Percentiles rank a stretch among this genome's conserved stretches.
These are phyloP conservation scores for Desmodus rotundus DNA, from an alignment of 2,113 vertebrate genomes.

Conservation along the genomic window DNA sequence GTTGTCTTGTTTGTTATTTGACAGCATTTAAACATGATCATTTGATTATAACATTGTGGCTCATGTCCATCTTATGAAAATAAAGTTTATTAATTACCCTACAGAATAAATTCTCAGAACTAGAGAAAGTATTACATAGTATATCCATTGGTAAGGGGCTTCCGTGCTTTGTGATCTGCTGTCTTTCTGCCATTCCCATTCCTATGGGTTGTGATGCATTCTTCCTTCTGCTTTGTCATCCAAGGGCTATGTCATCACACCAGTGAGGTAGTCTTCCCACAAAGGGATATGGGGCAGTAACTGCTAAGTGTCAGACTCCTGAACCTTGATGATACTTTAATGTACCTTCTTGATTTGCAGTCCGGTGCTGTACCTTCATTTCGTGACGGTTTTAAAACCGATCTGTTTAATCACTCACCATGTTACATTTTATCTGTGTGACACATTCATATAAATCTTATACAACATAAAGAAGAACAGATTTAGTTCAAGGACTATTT, in stretches of 20 bases:
- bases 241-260: neutral
- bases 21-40: constrained; percentile 44
- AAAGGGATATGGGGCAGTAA: constrained; percentile 11
- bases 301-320: constrained; percentile 71
- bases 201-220: constrained; percentile 79
- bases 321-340: constrained; percentile 86
- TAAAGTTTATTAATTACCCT: neutral
- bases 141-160: neutral
- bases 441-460: neutral
- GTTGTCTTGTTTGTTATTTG: constrained; percentile 48
- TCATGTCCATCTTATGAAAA: neutral
- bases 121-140: constrained; percentile 11
- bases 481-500: constrained; percentile 28
- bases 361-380: constrained; percentile 93
- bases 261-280: constrained; percentile 42
- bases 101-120: constrained; percentile 47
- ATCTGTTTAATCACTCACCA: constrained; percentile 78
- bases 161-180: neutral
- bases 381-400: constrained; percentile 91
- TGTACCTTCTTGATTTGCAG: constrained; percentile 91
- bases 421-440: constrained; percentile 42
- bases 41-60: constrained; percentile 21
- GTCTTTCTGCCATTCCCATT: constrained; percentile 51
- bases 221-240: constrained; percentile 69
- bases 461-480: neutral